Conservation (phyloP, 2,797 vertebrate genomes). For the Eutrigla gurnardus region DNA sequence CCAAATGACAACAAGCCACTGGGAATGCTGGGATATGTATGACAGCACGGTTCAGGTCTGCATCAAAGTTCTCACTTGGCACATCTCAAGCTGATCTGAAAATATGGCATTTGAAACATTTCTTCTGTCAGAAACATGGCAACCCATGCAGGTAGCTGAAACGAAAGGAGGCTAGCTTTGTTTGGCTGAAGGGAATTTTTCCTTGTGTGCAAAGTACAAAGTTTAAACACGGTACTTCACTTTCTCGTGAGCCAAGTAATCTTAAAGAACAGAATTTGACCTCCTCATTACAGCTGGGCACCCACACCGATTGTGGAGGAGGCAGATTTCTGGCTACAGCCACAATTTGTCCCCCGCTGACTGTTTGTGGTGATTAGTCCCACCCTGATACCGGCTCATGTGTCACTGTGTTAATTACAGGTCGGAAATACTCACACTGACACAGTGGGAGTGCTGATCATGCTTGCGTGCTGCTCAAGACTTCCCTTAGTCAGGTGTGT, state of each 20-base stretch:
- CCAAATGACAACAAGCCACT: conserved; percentile 17
- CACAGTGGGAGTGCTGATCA: conserved; percentile 37
- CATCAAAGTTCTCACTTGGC: background rate
- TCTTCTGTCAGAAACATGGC: conserved; percentile 27
- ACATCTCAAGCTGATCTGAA: conserved; percentile 1
- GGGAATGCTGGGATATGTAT: background rate
- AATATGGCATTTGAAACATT: background rate
- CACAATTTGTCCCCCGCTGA: conserved; percentile 11
- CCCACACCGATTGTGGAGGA: conserved; percentile 4
- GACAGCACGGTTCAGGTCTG: background rate
- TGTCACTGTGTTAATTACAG: conserved; percentile 60
- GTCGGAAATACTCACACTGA: conserved; percentile 35
- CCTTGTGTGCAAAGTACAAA: conserved; percentile 1
- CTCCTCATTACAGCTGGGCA: background rate
- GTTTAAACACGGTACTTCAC: conserved; percentile 2
- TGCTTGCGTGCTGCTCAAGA: conserved; percentile 53
- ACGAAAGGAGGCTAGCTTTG: conserved; percentile 5
- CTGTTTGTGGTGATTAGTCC: conserved; percentile 19
- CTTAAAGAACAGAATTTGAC: conserved; percentile 4
- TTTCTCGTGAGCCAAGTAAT: background rate
- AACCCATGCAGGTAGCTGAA: conserved; percentile 11
- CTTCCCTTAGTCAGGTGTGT: conserved; percentile 66
- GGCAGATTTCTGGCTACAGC: background rate
- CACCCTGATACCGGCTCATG: conserved; percentile 22
- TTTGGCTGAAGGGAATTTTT: conserved; percentile 3